phyloP scores from a whole-genome alignment of 2,797 vertebrate genomes.

The Helicolenus hilgendorfi region DNA sequence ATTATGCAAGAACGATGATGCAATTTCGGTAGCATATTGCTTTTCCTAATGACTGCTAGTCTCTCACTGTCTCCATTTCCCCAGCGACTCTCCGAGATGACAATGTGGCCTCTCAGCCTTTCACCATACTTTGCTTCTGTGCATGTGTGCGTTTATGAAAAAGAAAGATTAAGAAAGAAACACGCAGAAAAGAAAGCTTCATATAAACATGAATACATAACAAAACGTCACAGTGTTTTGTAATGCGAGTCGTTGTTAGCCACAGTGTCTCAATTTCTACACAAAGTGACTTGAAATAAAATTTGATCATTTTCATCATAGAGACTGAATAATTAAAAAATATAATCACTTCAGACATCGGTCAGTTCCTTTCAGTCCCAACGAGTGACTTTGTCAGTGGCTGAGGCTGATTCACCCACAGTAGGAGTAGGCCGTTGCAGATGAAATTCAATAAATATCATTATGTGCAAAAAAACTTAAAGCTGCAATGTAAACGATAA shows the following conservation, averaged over 20 bases:
- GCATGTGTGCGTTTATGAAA: constrained; percentile 4
- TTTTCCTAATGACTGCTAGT: constrained; percentile 80
- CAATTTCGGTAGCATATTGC: constrained; percentile 82
- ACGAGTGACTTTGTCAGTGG: not conserved
- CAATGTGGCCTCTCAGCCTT: constrained; percentile 37
- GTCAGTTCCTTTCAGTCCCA: not conserved
- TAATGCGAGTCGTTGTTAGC: not conserved
- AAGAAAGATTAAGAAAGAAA: constrained; percentile 11
- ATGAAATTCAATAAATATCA: not conserved
- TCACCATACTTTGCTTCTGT: not conserved
- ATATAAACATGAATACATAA: not conserved
- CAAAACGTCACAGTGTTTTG: not conserved
- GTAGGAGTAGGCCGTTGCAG: not conserved
- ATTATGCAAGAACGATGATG: constrained; percentile 83
- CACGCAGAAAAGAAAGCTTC: not conserved
- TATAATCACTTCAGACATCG: too few relatives aligned
- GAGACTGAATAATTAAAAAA: not conserved
- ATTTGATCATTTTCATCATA: not conserved
- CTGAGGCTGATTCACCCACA: not conserved
- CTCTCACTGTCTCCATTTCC: constrained; percentile 58
- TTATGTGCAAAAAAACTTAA: not conserved
- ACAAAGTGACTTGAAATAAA: not conserved
- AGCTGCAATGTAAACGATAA: too few relatives aligned
- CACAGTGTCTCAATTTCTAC: not conserved
- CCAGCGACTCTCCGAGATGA: constrained; percentile 45